Base-by-base conservation (phyloP, 2,888 invertebrate species). In the Eupelmus urozonus region DNA sequence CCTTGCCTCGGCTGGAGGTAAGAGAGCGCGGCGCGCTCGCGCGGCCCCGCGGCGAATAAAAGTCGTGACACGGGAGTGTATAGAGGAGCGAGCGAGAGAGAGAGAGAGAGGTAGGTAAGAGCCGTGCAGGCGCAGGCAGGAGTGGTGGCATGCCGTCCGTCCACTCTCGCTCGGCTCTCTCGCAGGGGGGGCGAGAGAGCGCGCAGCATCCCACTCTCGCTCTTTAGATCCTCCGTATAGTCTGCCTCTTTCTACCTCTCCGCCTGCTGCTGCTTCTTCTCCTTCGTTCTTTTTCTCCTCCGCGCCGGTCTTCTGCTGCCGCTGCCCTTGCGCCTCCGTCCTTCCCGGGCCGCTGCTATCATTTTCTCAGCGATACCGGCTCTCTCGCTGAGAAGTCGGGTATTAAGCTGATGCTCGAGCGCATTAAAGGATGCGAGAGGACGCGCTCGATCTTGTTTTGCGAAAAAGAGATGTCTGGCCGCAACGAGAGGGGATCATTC, bases 121-220 rank as follows among this genome's bases (percentile, higher is more conserved):
- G 13, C 5, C 29, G 70, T 78, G 69, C 66, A 69, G 71, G 25
- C 45, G 72, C 25, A 67, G 25, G 57, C 73, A 76, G 76, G 72
- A 69, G 85, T 86, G 87, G 88, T 87, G 89, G 89, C 87, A 89
- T 89, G 89, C 86, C 85, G 89, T 88, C 87, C 87, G 87, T 88
- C 89, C 89, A 89, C 89, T 89, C 89, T 89, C 88, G 88, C 88
- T 86, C 84, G 82, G 80, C n/a, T n/a, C n/a, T n/a, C n/a, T 3
- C 18, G 2, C 83, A 82, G 79, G 67, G 79, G 20, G 34, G 49
- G 59, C 29, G n/a, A 40, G 16, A n/a, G n/a, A n/a, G 5, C 57
- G 40, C 3, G 25, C 65, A 77, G 66, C 66, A 66, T 67, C 71
- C 89, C 88, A 89, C 89, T 89, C 89, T 89, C 88, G 87, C 87